Evolutionary conservation across 2,797 vertebrate genomes (phyloP), one percentile per base, ranked within the genome.

Genomic region (Spondyliosoma cantharus): DNA sequence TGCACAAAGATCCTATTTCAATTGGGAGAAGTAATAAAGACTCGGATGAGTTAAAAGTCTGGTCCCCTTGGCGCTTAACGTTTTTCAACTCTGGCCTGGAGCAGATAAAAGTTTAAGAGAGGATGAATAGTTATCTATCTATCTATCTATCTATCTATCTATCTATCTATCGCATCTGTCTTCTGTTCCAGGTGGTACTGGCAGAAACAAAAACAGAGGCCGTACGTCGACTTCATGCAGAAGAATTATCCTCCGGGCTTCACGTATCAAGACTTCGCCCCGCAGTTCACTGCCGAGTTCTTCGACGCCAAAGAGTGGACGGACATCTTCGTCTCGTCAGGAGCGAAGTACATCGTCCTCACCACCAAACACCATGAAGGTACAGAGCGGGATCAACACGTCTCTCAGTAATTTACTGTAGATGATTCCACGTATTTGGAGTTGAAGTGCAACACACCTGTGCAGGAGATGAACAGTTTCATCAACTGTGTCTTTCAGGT

Each of bases 311-410:
- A 93, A 69, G 90, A 96, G 25, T 99, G 98, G 98, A 95, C 95
- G 6, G 96, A 97, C 58, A 92, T 97, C 86, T 93, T 99, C 74
- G 93, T 91, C 32, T 93, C 96, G 17, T 99, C 98, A 0, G 98
- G 98, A 71, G 98, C 98, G 79, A 98, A 97, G 85, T 99, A 99
- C 2, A 89, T 99, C 22, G 97, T 99, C 49, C 94, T 99, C 75
- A 99, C 98, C 43, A 96, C 97, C 37, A 99, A 99, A 91, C 98
- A 99, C 90, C 98, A 99, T 3, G 98, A 99, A 96, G 98, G 98
- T 98, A 89, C 7, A 27, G 5, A 3, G 45, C 22, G 7, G 2
- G 32, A 56, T 53, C 0, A 0, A 37, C 50, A 17, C 6, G 17
- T 43, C 3, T 29, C 16, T 29, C n/a, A 25, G 50, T 45, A 1